These are phyloP conservation scores for Leistus spinibarbis DNA, from an alignment of 2,888 invertebrate genomes.

Conservation along the genomic window DNA sequence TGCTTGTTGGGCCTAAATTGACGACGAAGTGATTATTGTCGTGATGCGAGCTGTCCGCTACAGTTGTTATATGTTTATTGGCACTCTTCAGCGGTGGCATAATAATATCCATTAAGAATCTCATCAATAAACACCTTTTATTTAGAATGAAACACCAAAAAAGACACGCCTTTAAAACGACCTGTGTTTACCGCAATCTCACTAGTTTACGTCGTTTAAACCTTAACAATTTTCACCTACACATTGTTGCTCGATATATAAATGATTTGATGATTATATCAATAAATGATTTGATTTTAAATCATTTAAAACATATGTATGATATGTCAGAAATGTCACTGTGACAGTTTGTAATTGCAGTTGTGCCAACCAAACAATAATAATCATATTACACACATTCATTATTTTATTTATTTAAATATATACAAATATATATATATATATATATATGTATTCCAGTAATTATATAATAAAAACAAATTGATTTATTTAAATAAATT, in stretches of 20 bases:
- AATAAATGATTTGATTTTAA: background rate
- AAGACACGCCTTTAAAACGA: conserved; percentile 15
- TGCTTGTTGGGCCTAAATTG: conserved; percentile 36
- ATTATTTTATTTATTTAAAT: background rate
- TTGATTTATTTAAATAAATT: background rate
- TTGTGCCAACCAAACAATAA: background rate
- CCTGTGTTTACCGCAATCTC: background rate
- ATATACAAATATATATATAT: background rate
- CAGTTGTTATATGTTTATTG: conserved; percentile 42
- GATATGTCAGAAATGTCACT: conserved; percentile 23
- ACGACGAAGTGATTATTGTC: conserved; percentile 30
- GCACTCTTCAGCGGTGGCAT: conserved; percentile 47
- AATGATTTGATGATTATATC: background rate
- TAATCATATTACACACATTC: background rate
- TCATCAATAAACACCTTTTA: conserved; percentile 38
- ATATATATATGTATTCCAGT: background rate
- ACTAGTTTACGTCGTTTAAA: background rate
- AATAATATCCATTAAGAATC: conserved; percentile 47
- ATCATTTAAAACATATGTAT: conserved; percentile 9
- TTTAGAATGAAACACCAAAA: background rate
- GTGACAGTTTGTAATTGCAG: background rate
- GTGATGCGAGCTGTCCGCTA: conserved; percentile 4
- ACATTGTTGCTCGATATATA: background rate
- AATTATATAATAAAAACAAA: background rate
- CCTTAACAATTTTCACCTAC: background rate